phyloP scores from a whole-genome alignment of 1,140 invertebrate genomes.

The Drosophila obscura region DNA sequence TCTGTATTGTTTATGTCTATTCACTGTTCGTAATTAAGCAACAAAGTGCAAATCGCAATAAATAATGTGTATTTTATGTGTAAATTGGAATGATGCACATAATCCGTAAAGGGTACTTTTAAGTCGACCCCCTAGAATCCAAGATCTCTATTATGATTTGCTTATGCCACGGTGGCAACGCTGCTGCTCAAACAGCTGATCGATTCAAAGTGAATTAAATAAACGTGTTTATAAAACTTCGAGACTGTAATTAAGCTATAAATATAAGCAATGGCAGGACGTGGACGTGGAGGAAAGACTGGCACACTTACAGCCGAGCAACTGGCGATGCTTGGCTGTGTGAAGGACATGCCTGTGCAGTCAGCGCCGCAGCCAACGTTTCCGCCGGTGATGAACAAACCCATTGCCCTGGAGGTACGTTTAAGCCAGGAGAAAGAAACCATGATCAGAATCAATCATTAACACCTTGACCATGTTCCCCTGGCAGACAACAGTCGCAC shows the following conservation, averaged over 20 bases:
- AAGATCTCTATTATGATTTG: constrained; percentile 24
- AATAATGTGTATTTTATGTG: constrained; percentile 51
- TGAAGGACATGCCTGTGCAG: constrained; percentile 86
- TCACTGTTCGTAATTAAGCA: constrained; percentile 56
- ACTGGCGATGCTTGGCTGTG: constrained; percentile 85
- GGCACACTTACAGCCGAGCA: constrained; percentile 88
- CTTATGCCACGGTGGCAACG: constrained; percentile 41
- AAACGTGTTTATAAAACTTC: constrained; percentile 42
- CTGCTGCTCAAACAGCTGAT: constrained; percentile 37
- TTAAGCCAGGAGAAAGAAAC: constrained; percentile 29
- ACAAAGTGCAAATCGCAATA: constrained; percentile 66
- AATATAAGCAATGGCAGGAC: constrained; percentile 65
- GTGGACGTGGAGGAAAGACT: constrained; percentile 85
- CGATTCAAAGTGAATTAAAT: constrained; percentile 23
- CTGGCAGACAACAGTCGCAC: constrained; percentile 61
- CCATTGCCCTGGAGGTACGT: constrained; percentile 84
- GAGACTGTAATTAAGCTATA: background rate
- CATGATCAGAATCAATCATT: background rate
- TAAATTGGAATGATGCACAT: constrained; percentile 3
- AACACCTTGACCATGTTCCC: background rate
- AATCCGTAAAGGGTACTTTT: background rate
- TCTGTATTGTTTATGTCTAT: constrained; percentile 27
- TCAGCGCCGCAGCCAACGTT: constrained; percentile 88
- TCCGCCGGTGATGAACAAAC: constrained; percentile 87
- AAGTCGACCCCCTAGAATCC: no score